A percentile compares a stretch with the other conserved stretches of the same genome.
phyloP scores from a whole-genome alignment of 1,140 invertebrate genomes.

The Leguminivora glycinivorella region DNA sequence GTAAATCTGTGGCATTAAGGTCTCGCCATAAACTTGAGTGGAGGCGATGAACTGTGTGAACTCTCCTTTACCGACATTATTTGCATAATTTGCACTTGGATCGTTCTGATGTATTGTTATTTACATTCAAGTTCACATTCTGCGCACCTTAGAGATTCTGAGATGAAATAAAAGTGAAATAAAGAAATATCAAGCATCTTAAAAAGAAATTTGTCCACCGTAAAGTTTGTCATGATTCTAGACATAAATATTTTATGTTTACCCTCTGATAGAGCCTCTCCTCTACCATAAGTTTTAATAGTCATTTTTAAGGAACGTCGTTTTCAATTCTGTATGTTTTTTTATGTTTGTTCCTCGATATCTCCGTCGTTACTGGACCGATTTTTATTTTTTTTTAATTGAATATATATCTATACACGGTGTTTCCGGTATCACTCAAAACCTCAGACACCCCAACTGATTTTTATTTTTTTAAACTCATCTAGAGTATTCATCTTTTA shows the following conservation, averaged over 20 bases:
- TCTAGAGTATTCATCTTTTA: too few relatives aligned
- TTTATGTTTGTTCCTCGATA: too few relatives aligned
- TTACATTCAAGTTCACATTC: background rate
- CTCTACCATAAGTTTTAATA: too few relatives aligned
- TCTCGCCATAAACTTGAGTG: constrained; percentile 12
- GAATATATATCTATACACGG: too few relatives aligned
- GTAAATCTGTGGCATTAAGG: constrained; percentile 17
- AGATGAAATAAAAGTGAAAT: background rate
- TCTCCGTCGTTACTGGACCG: too few relatives aligned
- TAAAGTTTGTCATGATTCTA: background rate
- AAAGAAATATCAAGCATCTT: background rate
- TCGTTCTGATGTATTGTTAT: constrained; percentile 15
- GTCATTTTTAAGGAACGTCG: too few relatives aligned
- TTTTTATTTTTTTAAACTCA: too few relatives aligned
- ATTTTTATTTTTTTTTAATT: too few relatives aligned
- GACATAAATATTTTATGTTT: background rate
- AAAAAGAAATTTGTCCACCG: background rate
- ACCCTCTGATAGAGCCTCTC: too few relatives aligned
- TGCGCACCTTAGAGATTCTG: background rate
- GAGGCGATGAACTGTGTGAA: constrained; percentile 21
- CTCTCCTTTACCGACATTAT: background rate
- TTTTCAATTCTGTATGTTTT: too few relatives aligned
- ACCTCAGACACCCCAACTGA: too few relatives aligned
- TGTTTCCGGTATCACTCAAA: too few relatives aligned
- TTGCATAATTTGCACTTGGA: constrained; percentile 18